Percentiles rank a stretch among this genome's conserved stretches.
Evolutionary conservation across 1,140 invertebrate genomes (phyloP).

Genomic region (Tribolium castaneum): DNA sequence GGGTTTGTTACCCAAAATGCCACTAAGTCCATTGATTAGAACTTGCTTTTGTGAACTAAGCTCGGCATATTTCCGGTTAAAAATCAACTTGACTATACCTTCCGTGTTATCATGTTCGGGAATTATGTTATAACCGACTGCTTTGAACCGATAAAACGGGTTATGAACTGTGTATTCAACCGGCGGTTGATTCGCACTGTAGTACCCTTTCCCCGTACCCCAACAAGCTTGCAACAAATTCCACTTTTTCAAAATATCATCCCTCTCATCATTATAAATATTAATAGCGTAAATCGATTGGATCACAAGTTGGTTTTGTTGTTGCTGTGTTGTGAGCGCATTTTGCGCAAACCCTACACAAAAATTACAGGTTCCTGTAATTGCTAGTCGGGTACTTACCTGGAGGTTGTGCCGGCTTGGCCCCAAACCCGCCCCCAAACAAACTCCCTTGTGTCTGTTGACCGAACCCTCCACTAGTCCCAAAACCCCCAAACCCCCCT

Average conservation of each 20-base stretch:
- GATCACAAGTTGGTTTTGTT: conserved; percentile 56
- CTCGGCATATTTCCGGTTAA: conserved; percentile 83
- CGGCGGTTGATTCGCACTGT: conserved; percentile 76
- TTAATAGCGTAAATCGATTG: conserved; percentile 70
- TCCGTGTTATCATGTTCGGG: conserved; percentile 87
- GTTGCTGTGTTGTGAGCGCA: conserved; percentile 57
- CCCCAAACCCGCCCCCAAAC: conserved; percentile 65
- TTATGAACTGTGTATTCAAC: conserved; percentile 90
- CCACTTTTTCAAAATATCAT: conserved; percentile 91
- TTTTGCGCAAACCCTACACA: conserved; percentile 4
- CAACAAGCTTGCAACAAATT: conserved; percentile 94
- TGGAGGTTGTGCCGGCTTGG: conserved; percentile 60
- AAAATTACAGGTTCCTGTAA: not conserved
- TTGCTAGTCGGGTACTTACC: conserved; percentile 5
- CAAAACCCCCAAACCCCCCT: conserved; percentile 67
- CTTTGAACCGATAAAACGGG: conserved; percentile 92
- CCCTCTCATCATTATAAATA: conserved; percentile 92
- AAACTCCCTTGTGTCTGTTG: conserved; percentile 59
- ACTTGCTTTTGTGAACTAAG: conserved; percentile 79
- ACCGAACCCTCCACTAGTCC: conserved; percentile 68
- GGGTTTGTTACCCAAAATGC: conserved; percentile 84
- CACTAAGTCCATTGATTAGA: conserved; percentile 75
- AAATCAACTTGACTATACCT: conserved; percentile 84
- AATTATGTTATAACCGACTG: conserved; percentile 88
- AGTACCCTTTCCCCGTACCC: conserved; percentile 85